Base-by-base conservation (phyloP, 2,888 invertebrate species). In the Lacanobia oleracea region DNA sequence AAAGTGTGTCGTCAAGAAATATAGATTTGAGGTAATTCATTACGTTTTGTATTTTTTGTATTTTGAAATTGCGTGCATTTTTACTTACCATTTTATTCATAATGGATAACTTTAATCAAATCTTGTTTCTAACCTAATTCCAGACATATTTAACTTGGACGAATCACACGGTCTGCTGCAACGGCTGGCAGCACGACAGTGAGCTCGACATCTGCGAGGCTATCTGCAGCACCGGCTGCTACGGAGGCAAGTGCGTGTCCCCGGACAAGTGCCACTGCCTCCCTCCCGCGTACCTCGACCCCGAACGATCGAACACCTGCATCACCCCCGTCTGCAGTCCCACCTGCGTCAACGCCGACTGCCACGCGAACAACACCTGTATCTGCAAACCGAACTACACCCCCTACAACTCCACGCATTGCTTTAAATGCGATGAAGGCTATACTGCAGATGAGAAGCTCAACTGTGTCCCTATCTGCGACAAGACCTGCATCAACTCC, bases 141-240 rank as follows among this genome's bases (percentile, higher is more conserved):
- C 91, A 95, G 95, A 84, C 87, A 1, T 91, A 89, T 79, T 81
- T 84, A 16, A 88, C 86, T 37, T 89, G 88, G 67, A 87, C 80
- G 57, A 92, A 91, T 54, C 91, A 88, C 43, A 88, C 89, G 2
- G 88, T 94, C 2, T 96, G 96, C 87, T 95, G 96, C 75, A 90
- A 89, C n/a, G 96, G 96, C 23, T 96, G 91, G 91, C 88, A 90
- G 51, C 94, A 95, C 76, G 73, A 87, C n/a, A 88, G 88, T 56
- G 87, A 89, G 2, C 77, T 79, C 0, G 94, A 95, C 61, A 69
- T 75, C 9, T 97, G 97, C 80, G 85, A 89, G 0, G 96, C 97
- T 0, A 89, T 93, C 1, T 97, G 97, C 86, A 93, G 93, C 72
- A 94, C 94, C 0, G 94, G 94, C 0, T 97, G 97, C 83, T 82